Evolutionary conservation across 2,113 vertebrate species (phyloP).

Genomic region (Oostethus manadensis): DNA sequence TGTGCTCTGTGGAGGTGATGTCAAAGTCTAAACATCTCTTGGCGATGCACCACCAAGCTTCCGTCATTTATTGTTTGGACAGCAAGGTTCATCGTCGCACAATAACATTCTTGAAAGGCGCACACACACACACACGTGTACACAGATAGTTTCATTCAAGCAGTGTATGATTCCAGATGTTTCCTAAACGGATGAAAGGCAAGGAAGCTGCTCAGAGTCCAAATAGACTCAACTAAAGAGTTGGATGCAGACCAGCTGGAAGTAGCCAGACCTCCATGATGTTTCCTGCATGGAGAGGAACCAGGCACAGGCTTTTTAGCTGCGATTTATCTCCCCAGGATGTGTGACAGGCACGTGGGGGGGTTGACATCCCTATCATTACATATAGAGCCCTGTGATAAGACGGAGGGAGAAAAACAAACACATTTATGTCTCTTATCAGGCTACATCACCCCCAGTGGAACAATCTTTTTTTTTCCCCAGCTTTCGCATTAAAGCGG

Average conservation of each 20-base stretch:
- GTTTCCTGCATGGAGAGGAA: constrained; percentile 46
- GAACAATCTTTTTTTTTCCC: neutral
- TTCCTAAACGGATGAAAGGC: constrained; percentile 72
- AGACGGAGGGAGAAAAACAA: constrained; percentile 31
- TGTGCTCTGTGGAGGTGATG: constrained; percentile 47
- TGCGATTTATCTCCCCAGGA: constrained; percentile 61
- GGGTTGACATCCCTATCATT: constrained; percentile 38
- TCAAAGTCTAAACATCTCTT: constrained; percentile 56
- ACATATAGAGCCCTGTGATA: constrained; percentile 43
- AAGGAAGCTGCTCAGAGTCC: constrained; percentile 49
- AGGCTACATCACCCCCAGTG: constrained; percentile 13
- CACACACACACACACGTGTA: constrained; percentile 20
- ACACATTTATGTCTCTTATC: constrained; percentile 10
- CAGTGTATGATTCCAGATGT: constrained; percentile 71
- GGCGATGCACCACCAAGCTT: constrained; percentile 47
- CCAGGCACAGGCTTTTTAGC: constrained; percentile 28
- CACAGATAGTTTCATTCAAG: constrained; percentile 38
- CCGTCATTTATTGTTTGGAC: constrained; percentile 54
- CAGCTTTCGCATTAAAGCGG: constrained; percentile 11
- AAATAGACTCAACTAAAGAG: constrained; percentile 52
- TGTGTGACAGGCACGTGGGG: constrained; percentile 39
- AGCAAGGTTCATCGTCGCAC: constrained; percentile 47
- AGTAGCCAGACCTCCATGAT: constrained; percentile 41
- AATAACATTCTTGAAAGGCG: constrained; percentile 58
- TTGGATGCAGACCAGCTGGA: constrained; percentile 58